These are phyloP conservation scores for Phaethornis superciliosus DNA, from an alignment of 2,113 vertebrate species.

Conservation along the genomic window DNA sequence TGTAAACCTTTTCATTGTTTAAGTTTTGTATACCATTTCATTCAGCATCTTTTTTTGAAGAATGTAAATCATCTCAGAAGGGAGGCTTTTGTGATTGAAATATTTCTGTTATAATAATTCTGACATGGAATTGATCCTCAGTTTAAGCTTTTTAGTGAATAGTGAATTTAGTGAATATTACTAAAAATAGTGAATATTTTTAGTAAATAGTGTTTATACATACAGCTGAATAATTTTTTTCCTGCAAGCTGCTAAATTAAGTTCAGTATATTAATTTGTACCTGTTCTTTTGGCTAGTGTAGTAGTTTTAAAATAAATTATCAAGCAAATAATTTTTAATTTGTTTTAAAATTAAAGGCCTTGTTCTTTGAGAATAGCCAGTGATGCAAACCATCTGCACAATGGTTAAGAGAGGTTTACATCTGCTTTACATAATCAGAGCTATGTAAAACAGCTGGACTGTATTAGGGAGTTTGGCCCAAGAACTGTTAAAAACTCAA, in stretches of 20 bases:
- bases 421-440: constrained; percentile 30
- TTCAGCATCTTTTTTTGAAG: neutral
- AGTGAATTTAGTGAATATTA: too few relatives aligned
- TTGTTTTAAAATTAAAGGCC: constrained; percentile 35
- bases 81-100: neutral
- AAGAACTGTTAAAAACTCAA: neutral
- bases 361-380: neutral
- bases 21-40: neutral
- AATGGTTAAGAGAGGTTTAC: neutral
- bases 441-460: constrained; percentile 7
- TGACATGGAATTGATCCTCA: neutral
- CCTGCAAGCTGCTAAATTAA: neutral
- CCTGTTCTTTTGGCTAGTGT: neutral
- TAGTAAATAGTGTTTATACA: neutral
- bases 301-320: constrained; percentile 9
- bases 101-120: neutral
- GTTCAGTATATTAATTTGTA: constrained; percentile 3
- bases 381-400: constrained; percentile 35
- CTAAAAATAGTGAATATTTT: too few relatives aligned
- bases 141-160: neutral
- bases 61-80: neutral
- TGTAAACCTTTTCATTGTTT: neutral
- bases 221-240: neutral
- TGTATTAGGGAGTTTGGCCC: neutral
- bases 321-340: constrained; percentile 39